Percentiles rank a stretch among this genome's conserved stretches.
Evolutionary conservation across 1,140 invertebrate genomes (phyloP).

Genomic region (Orussus abietinus): DNA sequence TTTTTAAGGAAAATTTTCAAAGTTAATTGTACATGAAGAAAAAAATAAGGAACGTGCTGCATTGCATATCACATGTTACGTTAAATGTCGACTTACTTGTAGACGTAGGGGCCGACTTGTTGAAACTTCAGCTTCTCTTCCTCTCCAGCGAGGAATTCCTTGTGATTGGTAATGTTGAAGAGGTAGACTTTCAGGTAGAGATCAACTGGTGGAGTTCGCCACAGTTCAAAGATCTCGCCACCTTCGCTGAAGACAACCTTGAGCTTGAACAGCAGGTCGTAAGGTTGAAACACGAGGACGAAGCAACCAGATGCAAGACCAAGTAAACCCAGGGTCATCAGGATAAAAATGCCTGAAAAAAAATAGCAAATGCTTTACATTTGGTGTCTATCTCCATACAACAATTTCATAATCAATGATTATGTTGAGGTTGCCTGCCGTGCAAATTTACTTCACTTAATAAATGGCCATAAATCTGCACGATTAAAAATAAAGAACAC

Average conservation of each 20-base stretch:
- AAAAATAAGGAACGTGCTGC: no score
- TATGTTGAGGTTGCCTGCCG: no score
- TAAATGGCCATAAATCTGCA: no score
- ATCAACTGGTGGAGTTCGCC: constrained; percentile 79
- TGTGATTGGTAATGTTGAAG: constrained; percentile 84
- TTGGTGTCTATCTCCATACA: no score
- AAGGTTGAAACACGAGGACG: constrained; percentile 63
- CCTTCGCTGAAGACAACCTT: constrained; percentile 69
- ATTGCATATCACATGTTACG: no score
- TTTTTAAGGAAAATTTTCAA: constrained; percentile 12
- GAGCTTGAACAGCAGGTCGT: constrained; percentile 70
- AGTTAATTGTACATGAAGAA: constrained; percentile 1
- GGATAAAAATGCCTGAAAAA: constrained; percentile 64
- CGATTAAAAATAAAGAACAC: no score
- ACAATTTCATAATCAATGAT: no score
- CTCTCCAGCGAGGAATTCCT: constrained; percentile 69
- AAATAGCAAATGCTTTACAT: no score
- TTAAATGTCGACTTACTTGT: constrained; percentile 63
- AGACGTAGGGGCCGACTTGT: constrained; percentile 87
- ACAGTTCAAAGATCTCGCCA: constrained; percentile 79
- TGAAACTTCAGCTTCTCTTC: constrained; percentile 69
- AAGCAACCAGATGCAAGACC: constrained; percentile 59
- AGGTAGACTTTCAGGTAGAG: constrained; percentile 81
- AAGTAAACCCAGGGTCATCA: constrained; percentile 64
- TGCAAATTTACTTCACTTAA: no score